phyloP scores from a whole-genome alignment of 2,113 vertebrate genomes.

The Carassius gibelio region DNA sequence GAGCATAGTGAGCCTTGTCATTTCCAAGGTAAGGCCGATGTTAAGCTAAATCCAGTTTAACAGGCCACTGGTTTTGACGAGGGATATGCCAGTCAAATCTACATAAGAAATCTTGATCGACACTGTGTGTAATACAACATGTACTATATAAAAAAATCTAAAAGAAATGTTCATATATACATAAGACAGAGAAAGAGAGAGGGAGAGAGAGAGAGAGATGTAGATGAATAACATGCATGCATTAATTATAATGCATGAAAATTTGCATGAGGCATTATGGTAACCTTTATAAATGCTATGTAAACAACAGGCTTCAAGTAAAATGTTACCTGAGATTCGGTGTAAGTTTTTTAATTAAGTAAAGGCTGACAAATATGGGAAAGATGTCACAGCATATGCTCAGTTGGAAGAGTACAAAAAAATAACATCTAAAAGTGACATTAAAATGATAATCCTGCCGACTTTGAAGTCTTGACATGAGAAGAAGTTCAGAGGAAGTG shows the following conservation, averaged over 20 bases:
- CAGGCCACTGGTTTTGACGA: no score
- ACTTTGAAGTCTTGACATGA: constrained; percentile 30
- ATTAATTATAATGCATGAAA: not conserved
- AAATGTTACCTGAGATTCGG: not conserved
- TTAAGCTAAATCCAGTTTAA: no score
- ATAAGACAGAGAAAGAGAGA: no score
- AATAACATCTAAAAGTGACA: constrained; percentile 2
- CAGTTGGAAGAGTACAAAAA: not conserved
- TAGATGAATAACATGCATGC: no score
- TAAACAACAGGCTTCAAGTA: not conserved
- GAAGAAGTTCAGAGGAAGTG: constrained; percentile 25
- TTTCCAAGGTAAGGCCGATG: no score
- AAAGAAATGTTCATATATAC: no score
- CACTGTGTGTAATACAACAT: no score
- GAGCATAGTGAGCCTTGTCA: no score
- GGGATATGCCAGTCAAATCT: no score
- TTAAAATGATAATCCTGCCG: constrained; percentile 13
- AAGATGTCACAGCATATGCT: not conserved
- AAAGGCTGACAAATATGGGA: not conserved
- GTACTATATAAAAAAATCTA: no score
- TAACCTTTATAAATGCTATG: not conserved
- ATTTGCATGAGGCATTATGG: not conserved
- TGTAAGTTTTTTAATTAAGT: not conserved
- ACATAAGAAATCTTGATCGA: no score
- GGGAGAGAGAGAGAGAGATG: no score